These are phyloP conservation scores for Arge pagana DNA, from an alignment of 2,888 invertebrate species.

Conservation along the genomic window DNA sequence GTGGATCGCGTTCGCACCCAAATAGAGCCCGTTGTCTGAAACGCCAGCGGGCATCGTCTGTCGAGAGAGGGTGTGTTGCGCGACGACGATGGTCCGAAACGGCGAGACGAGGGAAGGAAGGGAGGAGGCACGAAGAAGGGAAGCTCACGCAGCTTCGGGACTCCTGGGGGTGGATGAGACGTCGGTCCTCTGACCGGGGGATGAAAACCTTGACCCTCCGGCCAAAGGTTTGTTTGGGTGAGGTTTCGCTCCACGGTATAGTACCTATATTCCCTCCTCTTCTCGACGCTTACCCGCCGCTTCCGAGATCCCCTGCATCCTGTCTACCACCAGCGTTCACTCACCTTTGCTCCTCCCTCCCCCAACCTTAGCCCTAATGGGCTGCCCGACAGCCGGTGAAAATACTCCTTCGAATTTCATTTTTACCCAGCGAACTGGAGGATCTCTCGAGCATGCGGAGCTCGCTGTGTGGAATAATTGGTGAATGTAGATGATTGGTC, in stretches of 20 bases:
- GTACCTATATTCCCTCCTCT: no score
- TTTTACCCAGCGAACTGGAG: no score
- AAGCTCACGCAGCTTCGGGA: slow-evolving; percentile 27
- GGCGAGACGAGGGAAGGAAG: slow-evolving; percentile 6
- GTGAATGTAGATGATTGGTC: no score
- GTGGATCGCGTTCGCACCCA: slow-evolving; percentile 20
- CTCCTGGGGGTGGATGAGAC: slow-evolving; percentile 40
- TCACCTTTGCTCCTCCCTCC: no score
- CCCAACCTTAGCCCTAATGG: no score
- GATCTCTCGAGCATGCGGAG: no score
- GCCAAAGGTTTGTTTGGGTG: slow-evolving; percentile 50
- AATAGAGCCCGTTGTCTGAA: slow-evolving; percentile 27
- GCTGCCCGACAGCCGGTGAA: no score
- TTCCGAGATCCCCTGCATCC: no score
- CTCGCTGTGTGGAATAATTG: no score
- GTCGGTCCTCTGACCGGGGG: slow-evolving; percentile 22
- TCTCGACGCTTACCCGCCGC: no score
- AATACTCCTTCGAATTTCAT: no score
- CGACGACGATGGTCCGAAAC: background rate
- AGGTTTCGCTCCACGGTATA: slow-evolving; percentile 23
- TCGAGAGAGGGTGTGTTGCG: slow-evolving; percentile 25
- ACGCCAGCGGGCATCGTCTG: slow-evolving; percentile 36
- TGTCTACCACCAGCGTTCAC: no score
- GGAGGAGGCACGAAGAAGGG: slow-evolving; percentile 21
- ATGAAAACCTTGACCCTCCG: slow-evolving; percentile 45